Conservation (phyloP, 2,113 vertebrate genomes). For the Colius striatus region DNA sequence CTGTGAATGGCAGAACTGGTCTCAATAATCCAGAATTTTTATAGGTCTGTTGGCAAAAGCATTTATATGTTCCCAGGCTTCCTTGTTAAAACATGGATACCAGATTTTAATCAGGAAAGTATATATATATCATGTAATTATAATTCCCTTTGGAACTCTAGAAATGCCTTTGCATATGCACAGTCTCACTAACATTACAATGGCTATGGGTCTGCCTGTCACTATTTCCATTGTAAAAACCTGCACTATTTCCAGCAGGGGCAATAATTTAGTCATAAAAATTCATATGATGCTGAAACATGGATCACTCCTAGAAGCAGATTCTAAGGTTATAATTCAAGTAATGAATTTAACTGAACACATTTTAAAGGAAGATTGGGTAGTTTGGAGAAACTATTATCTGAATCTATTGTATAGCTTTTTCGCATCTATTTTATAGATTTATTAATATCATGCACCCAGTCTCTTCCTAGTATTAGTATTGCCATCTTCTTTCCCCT, state of each 20-base stretch:
- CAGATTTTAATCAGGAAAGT: constrained; percentile 1
- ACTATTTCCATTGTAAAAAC: constrained; percentile 34
- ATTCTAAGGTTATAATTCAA: background rate
- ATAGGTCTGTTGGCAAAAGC: background rate
- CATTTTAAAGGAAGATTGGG: background rate
- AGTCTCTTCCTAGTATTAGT: background rate
- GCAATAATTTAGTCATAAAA: constrained; percentile 23
- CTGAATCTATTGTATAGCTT: background rate
- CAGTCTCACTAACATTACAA: constrained; percentile 12
- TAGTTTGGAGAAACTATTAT: background rate
- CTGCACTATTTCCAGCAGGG: background rate
- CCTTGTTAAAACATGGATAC: background rate
- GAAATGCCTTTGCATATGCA: constrained; percentile 36
- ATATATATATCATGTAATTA: constrained; percentile 6
- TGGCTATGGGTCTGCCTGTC: constrained; percentile 27
- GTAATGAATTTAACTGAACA: background rate
- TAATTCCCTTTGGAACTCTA: constrained; percentile 1
- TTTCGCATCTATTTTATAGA: background rate
- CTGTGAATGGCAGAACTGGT: background rate
- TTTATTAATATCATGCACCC: background rate
- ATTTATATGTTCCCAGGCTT: background rate
- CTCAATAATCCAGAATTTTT: background rate
- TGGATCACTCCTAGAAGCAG: background rate
- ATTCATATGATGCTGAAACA: constrained; percentile 6
- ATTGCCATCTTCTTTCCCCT: background rate